A percentile compares a stretch with the other conserved stretches of the same genome.
Conservation (phyloP, 2,888 invertebrate genomes). For the Desoria tigrina region DNA sequence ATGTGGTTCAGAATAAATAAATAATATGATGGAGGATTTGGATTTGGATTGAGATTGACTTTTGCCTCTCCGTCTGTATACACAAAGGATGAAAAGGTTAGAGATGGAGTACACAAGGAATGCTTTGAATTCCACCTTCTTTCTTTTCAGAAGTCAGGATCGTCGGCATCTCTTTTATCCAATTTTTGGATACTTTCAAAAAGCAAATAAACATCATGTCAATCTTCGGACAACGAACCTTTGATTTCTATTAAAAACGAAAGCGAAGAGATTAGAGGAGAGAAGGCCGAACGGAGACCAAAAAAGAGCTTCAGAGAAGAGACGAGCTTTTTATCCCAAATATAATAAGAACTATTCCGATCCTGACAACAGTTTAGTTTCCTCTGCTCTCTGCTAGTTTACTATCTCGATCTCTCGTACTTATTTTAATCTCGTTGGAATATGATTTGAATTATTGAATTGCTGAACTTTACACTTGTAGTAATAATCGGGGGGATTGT, state of each 20-base stretch:
- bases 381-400: background rate
- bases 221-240: slow-evolving; percentile 34
- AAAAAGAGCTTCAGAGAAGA: no score
- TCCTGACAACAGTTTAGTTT: no score
- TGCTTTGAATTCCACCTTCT: slow-evolving; percentile 26
- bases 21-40: slow-evolving; percentile 2
- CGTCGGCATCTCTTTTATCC: slow-evolving; percentile 43
- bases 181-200: slow-evolving; percentile 46
- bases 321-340: no score
- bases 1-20: slow-evolving; percentile 24
- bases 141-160: slow-evolving; percentile 16
- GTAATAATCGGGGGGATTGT: no score
- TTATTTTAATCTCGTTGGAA: background rate
- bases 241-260: slow-evolving; percentile 13
- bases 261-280: slow-evolving; percentile 5
- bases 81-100: slow-evolving; percentile 10
- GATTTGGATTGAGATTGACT: slow-evolving; percentile 15
- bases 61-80: slow-evolving; percentile 10
- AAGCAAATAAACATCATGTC: slow-evolving; percentile 50
- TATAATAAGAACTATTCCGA: no score
- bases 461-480: no score
- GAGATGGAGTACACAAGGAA: slow-evolving; percentile 16
- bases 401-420: background rate
- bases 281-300: background rate
- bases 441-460: no score